phyloP scores from a whole-genome alignment of 2,113 vertebrate genomes.

The Cacatua alba region DNA sequence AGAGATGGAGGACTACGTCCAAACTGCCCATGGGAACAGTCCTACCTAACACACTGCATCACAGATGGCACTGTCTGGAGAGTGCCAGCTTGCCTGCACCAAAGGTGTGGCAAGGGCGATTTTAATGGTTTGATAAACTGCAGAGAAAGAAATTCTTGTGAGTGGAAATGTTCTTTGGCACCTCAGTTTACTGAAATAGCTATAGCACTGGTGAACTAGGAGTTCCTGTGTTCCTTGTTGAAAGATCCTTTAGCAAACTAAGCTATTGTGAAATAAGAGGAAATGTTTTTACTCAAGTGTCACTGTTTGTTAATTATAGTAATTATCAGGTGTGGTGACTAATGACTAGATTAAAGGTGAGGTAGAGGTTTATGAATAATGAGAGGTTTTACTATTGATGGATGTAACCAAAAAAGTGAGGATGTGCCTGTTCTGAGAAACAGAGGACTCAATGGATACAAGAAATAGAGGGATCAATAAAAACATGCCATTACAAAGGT shows the following conservation, averaged over 20 bases:
- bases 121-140: not conserved
- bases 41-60: fast-evolving
- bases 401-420: not conserved
- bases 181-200: not conserved
- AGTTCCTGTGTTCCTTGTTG: not conserved
- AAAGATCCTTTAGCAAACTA: not conserved
- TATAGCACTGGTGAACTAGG: not conserved
- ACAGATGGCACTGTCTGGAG: not conserved
- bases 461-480: not conserved
- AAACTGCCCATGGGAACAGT: not conserved
- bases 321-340: not conserved
- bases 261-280: not conserved
- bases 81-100: not conserved
- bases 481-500: not conserved
- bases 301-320: not conserved
- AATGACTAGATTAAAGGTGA: not conserved
- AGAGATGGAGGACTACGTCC: not conserved
- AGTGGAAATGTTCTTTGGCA: not conserved
- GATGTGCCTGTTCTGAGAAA: not conserved
- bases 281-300: not conserved
- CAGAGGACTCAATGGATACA: not conserved
- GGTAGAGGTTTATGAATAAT: not conserved
- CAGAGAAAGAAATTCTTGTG: not conserved
- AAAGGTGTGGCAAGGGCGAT: not conserved
- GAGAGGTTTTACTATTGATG: not conserved